Base-by-base conservation (phyloP, 2,797 vertebrate species). In the Podargus strigoides region DNA sequence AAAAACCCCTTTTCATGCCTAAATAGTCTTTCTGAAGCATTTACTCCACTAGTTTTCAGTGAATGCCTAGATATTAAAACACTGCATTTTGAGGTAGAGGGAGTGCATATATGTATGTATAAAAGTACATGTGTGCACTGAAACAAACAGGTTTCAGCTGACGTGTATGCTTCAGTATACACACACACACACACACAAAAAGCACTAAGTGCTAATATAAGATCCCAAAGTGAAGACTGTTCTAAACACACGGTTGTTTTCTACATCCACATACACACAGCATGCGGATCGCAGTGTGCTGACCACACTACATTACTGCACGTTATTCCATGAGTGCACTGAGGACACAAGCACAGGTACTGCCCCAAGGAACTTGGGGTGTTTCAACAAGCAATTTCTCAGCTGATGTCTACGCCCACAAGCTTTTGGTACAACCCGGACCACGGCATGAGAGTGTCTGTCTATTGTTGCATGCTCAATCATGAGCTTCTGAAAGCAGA, bases 101-200 rank as follows among this genome's bases (percentile, higher is more conserved):
- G 14, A 52, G 23, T 10, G 34, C 1, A 0, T 10, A 3, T 19
- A 1, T 9, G 7, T 14, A 21, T 6, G 7, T 21, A 42, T 4
- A 36, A 10, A 32, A 1, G 14, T 7, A 30, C 14, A 46, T 1
- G 4, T 3, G n/a, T 8, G 30, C 7, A 34, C 6, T 18, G 30
- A 79, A 70, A 87, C 5, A 80, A 2, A 37, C 7, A 12, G 3
- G 0, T 58, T 60, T 44, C 52, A 39, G 44, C n/a, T 22, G 37
- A 34, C 1, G 0, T 4, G 30, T 53, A 56, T 19, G 26, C 66
- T 69, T 77, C 83, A 16, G 15, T 47, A 55, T 1, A 67, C 11
- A 59, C 41, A 87, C 34, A 68, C 20, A 15, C 13, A 14, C 6
- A 42, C 21, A 42, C 53, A 12, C 27, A 66, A 36, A 58, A 55